Base-by-base conservation (phyloP, 2,888 invertebrate species). In the Euspilapteryx auroguttella region DNA sequence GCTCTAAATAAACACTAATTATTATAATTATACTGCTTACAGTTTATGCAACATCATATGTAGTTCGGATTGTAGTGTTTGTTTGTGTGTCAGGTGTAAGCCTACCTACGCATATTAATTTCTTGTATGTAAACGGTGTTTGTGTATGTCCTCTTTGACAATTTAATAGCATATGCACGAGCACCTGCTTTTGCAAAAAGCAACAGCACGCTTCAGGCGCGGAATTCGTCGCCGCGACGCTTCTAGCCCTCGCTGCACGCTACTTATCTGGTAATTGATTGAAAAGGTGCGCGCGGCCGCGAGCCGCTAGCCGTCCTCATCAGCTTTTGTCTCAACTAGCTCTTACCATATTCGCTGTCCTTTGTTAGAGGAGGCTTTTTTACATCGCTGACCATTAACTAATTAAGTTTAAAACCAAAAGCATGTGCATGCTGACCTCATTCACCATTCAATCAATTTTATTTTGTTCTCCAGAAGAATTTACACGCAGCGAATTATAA, bases 111-210 rank as follows among this genome's bases (percentile, higher is more conserved):
- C 17, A 17, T 17, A 17, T 8, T 17, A 17, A 6, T 17, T 17
- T 6, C 17, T 17, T 8, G 17, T 5, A 17, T 17, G 17, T 8
- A 17, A 17, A n/a, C n/a, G n/a, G n/a, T n/a, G 49, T 46, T 46
- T 52, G 48, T 49, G 51, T 53, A 47, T 49, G 49, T 58, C 51
- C 50, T 56, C 68, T 71, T 73, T 73, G 75, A 73, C 69, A 75
- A 71, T 73, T 71, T 73, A 73, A 75, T 69, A 69, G 69, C 75
- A 71, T 68, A 71, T 71, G 69, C 55, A 49, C 50, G 40, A 47
- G 56, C 73, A 75, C 73, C 73, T 75, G 73, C 68, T 58, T 35
- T 39, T 65, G 68, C 71, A 75, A 75, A 75, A 75, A 75, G 62
- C 62, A 62, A 57, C 56, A 55, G 54, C 69, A 66, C 63, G 73